These are phyloP conservation scores for Bufo bufo DNA, from an alignment of 2,113 vertebrate species.

Conservation along the genomic window DNA sequence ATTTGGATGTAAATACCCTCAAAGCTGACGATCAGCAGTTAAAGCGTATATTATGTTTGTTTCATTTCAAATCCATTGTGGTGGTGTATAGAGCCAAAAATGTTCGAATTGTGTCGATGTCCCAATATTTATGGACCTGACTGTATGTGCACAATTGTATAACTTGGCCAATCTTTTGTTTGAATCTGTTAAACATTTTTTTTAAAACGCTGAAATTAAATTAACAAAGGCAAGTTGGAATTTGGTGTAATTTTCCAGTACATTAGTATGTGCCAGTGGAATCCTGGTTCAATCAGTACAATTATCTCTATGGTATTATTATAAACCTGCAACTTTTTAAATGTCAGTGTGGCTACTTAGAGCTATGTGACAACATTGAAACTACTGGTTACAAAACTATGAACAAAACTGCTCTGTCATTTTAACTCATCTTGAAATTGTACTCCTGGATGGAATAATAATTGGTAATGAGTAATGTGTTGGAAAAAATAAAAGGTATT, in stretches of 20 bases:
- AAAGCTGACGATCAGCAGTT: no score
- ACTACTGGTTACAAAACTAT: background rate
- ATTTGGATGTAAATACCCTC: no score
- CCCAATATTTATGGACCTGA: no score
- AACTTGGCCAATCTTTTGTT: background rate
- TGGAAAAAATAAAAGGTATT: background rate
- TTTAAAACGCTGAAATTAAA: background rate
- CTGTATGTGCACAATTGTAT: background rate
- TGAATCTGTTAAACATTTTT: no score
- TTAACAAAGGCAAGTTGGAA: background rate
- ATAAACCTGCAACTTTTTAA: background rate
- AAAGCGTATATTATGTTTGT: no score
- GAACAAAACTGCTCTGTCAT: background rate
- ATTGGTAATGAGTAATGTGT: background rate
- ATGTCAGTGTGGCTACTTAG: background rate
- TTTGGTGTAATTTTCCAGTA: background rate
- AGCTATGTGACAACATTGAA: background rate
- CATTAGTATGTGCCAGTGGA: background rate
- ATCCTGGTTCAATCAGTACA: background rate
- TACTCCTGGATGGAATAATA: background rate
- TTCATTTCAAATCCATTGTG: no score
- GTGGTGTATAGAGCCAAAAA: no score
- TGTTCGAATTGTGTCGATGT: no score
- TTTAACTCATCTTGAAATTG: background rate
- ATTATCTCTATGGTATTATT: background rate